Conservation (phyloP, 2,113 vertebrate species). For the Cynopterus brachyotis region DNA sequence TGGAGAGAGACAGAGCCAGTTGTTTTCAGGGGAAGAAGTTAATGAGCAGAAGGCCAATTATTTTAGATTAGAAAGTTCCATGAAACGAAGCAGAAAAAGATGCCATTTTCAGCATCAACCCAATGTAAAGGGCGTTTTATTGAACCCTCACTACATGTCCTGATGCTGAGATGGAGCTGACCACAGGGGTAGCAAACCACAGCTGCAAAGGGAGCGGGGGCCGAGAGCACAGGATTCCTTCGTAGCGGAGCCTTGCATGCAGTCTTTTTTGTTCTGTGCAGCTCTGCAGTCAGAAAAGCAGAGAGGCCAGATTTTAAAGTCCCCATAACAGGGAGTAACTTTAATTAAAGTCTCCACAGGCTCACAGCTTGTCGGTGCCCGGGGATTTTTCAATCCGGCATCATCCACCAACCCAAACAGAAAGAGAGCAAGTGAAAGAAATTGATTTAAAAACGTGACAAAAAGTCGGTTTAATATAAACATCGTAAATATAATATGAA, state of each 20-base stretch:
- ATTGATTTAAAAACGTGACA: constrained; percentile 81
- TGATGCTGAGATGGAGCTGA: constrained; percentile 11
- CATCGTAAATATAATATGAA: constrained; percentile 87
- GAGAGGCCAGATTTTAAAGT: constrained; percentile 72
- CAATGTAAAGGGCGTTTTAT: constrained; percentile 5
- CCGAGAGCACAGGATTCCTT: constrained; percentile 26
- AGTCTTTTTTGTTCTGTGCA: constrained; percentile 50
- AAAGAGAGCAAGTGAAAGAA: constrained; percentile 78
- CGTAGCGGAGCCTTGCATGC: constrained; percentile 44
- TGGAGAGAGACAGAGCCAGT: background rate
- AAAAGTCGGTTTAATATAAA: constrained; percentile 84
- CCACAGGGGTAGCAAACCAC: background rate
- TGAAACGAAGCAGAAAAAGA: constrained; percentile 45
- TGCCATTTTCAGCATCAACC: background rate
- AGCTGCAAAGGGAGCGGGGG: background rate
- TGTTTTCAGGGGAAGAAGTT: constrained; percentile 19
- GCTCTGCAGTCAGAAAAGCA: constrained; percentile 68
- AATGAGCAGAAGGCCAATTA: constrained; percentile 51
- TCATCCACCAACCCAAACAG: constrained; percentile 79
- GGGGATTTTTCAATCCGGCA: constrained; percentile 80
- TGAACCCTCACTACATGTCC: background rate
- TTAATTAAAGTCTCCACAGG: constrained; percentile 85
- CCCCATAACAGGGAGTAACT: constrained; percentile 73
- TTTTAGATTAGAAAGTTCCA: constrained; percentile 62
- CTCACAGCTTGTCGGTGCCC: constrained; percentile 77